Evolutionary conservation across 2,888 invertebrate genomes (phyloP), one percentile per base, ranked within the genome.

Genomic region (Polymixis flavicincta): DNA sequence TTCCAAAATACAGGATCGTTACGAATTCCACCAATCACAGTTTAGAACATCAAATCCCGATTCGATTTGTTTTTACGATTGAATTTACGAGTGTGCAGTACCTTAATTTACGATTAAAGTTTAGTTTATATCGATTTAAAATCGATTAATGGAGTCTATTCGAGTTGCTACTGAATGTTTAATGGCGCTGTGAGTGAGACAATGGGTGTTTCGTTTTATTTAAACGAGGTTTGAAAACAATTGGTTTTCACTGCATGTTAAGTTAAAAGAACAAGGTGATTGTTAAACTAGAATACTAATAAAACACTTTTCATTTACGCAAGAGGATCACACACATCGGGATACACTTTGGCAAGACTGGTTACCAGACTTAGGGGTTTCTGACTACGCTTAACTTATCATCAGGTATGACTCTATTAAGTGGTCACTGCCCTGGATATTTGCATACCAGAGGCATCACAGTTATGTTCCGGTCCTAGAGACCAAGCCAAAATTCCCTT

Each of bases 21-120:
- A 83, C 78, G 82, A 86, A 89, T 85, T 87, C 87, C 77, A 86
- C 89, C 88, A 89, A 89, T 91, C 89, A 89, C 89, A 83, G 86
- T 78, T 84, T 73, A 77, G 82, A 78, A 85, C 78, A 87, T 83
- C 83, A 86, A 88, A 84, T 84, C 83, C 77, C 85, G 67, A 85
- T 83, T 84, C 88, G 86, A 88, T 89, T 88, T 88, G 86, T 87
- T 90, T 91, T 92, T 89, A 92, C 91, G 90, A 86, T 82, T 74
- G 78, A 88, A 91, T 92, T 92, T 92, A 92, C 91, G 90, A 89
- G 87, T 88, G 84, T 90, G 89, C 87, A 89, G 88, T 88, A 74
- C 85, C 84, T 90, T 90, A 91, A 92, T 91, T 92, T 92, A 92
- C 92, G 92, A 89, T 90, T 91, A 85, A 92, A 92, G 86, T 92